Conservation (phyloP, 2,888 invertebrate species). For the Caenorhabditis panamensis region DNA sequence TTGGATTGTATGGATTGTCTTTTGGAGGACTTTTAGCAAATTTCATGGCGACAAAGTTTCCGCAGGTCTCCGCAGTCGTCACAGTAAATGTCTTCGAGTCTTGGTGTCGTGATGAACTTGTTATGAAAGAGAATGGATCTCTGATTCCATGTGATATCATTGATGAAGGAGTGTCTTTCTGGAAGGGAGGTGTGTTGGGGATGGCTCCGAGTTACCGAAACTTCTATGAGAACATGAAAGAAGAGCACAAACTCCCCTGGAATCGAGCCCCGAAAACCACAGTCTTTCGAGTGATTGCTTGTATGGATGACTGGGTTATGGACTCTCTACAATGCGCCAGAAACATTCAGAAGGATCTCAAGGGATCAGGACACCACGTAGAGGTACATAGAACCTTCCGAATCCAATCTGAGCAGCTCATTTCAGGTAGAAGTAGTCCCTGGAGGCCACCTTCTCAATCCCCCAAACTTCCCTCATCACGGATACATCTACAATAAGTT, state of each 20-base stretch:
- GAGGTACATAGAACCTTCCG: not conserved
- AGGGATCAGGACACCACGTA: not conserved
- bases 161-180: not conserved
- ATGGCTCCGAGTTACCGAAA: slow-evolving; percentile 1
- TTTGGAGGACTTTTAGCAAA: slow-evolving; percentile 9
- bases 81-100: slow-evolving; percentile 6
- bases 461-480: slow-evolving; percentile 62
- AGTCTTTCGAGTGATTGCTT: slow-evolving; percentile 8
- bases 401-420: too few species aligned
- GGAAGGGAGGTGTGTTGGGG: not conserved
- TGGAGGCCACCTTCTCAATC: slow-evolving; percentile 63
- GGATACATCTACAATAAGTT: slow-evolving; percentile 49
- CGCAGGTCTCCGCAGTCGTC: slow-evolving; percentile 7
- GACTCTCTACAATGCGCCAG: not conserved
- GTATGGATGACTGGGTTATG: slow-evolving; percentile 16
- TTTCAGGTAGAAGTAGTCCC: slow-evolving; percentile 11
- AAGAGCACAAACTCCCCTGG: slow-evolving; percentile 8
- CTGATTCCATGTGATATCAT: slow-evolving; percentile 2
- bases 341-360: not conserved
- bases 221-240: slow-evolving; percentile 2
- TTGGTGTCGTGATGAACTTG: not conserved
- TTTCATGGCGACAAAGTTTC: slow-evolving; percentile 6
- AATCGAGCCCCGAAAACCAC: not conserved
- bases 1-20: slow-evolving; percentile 4
- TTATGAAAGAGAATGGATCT: slow-evolving; percentile 2